Evolutionary conservation across 1,140 invertebrate genomes (phyloP).

Genomic region (Ladona fulva): DNA sequence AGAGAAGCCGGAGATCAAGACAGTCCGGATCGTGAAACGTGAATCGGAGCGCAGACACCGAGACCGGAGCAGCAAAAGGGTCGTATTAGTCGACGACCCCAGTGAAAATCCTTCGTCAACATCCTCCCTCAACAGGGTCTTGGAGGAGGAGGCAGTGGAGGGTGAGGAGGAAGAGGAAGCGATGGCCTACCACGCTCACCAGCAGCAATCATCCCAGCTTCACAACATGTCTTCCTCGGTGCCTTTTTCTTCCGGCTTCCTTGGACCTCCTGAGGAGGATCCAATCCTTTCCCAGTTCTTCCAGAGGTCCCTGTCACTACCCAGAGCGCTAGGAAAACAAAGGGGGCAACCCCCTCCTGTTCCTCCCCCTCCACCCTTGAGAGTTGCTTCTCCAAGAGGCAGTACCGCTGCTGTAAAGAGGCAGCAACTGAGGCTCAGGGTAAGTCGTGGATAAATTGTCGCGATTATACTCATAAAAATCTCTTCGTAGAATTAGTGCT

Average conservation of each 20-base stretch:
- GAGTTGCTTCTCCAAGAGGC: slow-evolving; percentile 36
- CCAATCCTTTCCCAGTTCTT: slow-evolving; percentile 26
- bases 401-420: slow-evolving; percentile 38
- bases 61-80: slow-evolving; percentile 40
- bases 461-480: no score
- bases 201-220: slow-evolving; percentile 35
- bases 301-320: slow-evolving; percentile 36
- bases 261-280: slow-evolving; percentile 19
- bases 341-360: slow-evolving; percentile 19
- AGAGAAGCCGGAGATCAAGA: slow-evolving; percentile 82
- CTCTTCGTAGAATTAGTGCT: no score
- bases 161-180: slow-evolving; percentile 12
- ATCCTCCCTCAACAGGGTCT: background rate
- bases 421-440: slow-evolving; percentile 35
- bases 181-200: background rate
- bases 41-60: slow-evolving; percentile 76
- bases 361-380: slow-evolving; percentile 30
- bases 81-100: background rate
- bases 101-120: background rate
- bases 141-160: background rate
- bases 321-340: slow-evolving; percentile 38
- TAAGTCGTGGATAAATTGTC: slow-evolving; percentile 32
- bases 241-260: background rate
- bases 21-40: slow-evolving; percentile 85
- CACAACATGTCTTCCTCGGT: slow-evolving; percentile 19